phyloP scores from a whole-genome alignment of 2,797 vertebrate genomes.

The Acrossocheilus wenchowensis region DNA sequence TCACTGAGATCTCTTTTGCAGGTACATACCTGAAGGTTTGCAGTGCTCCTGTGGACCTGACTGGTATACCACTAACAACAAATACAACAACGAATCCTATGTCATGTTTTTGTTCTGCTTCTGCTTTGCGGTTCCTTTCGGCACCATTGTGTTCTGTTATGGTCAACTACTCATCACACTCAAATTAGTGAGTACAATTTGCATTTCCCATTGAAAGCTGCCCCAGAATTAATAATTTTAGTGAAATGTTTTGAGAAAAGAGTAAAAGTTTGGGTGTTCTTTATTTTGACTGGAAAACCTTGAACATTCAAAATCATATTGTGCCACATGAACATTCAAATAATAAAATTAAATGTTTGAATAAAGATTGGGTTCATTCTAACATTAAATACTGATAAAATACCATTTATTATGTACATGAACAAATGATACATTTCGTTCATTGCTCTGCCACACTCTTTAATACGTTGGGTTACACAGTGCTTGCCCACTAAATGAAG shows the following conservation, averaged over 20 bases:
- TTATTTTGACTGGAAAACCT: neutral
- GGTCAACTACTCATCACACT: constrained; percentile 78
- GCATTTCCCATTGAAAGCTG: neutral
- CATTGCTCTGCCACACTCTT: neutral
- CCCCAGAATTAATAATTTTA: neutral
- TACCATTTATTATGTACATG: neutral
- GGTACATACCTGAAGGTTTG: constrained; percentile 79
- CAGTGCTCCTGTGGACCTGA: constrained; percentile 80
- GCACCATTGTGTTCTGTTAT: constrained; percentile 78
- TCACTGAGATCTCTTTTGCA: constrained; percentile 48
- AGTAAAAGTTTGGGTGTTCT: neutral
- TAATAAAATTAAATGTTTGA: neutral
- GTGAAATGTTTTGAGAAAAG: neutral
- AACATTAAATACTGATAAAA: neutral
- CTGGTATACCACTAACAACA: constrained; percentile 78
- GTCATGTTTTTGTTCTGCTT: constrained; percentile 82
- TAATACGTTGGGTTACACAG: neutral
- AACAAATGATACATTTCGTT: neutral
- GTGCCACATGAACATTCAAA: neutral
- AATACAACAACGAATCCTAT: constrained; percentile 79
- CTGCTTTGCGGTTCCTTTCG: constrained; percentile 79
- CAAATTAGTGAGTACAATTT: constrained; percentile 69
- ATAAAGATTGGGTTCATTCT: too few species aligned
- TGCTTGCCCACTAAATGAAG: constrained; percentile 15
- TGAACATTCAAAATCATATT: too few species aligned